Evolutionary conservation across 2,888 invertebrate species (phyloP).

Genomic region (Dexiosoma caninum): DNA sequence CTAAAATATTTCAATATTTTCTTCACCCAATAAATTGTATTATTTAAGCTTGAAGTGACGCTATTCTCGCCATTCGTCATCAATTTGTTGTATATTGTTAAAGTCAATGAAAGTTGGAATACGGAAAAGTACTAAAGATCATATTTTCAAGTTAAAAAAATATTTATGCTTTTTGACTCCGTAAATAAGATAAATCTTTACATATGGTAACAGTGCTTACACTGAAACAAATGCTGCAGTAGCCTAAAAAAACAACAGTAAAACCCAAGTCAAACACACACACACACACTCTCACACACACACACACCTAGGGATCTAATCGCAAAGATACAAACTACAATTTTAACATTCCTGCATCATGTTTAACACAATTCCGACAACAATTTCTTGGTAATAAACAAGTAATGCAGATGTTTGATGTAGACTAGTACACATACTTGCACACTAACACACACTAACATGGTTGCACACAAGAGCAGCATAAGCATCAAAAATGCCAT

Average conservation of each 20-base stretch:
- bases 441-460: slow-evolving; percentile 2
- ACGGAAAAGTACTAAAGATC: no score
- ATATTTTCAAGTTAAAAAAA: no score
- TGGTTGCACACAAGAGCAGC: slow-evolving; percentile 9
- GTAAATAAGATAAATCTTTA: no score
- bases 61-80: no score
- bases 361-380: slow-evolving; percentile 61
- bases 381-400: slow-evolving; percentile 57
- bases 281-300: not conserved
- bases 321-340: slow-evolving; percentile 35
- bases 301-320: not conserved
- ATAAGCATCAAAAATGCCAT: slow-evolving; percentile 32
- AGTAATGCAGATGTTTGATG: slow-evolving; percentile 58
- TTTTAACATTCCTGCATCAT: slow-evolving; percentile 61
- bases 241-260: slow-evolving; percentile 25
- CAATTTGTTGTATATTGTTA: no score
- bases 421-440: slow-evolving; percentile 4
- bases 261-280: not conserved
- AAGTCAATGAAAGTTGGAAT: no score
- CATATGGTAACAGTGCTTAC: no score
- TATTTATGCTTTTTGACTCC: no score
- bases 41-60: no score
- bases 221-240: slow-evolving; percentile 52
- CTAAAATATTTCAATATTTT: no score
- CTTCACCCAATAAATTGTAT: no score